Conservation (phyloP, 2,888 invertebrate genomes). For the Rutpela maculata region DNA sequence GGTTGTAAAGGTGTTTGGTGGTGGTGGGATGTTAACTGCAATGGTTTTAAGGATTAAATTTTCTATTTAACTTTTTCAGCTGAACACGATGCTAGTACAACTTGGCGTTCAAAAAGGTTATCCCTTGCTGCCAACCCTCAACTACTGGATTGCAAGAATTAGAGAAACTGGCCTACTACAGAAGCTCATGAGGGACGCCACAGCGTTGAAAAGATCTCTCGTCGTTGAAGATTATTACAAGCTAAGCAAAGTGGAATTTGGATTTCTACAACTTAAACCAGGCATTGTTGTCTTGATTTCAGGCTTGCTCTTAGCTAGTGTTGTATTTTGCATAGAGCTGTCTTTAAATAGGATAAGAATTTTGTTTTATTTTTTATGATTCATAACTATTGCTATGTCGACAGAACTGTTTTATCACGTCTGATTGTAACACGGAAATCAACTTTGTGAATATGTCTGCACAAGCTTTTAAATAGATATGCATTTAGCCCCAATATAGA, state of each 20-base stretch:
- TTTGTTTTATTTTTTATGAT: background rate
- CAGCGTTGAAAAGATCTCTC: background rate
- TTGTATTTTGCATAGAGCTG: background rate
- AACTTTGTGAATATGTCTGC: too few relatives aligned
- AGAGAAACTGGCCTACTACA: slow-evolving; percentile 29
- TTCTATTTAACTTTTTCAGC: background rate
- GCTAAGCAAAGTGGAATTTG: slow-evolving; percentile 1
- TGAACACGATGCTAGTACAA: background rate
- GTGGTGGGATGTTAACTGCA: too few relatives aligned
- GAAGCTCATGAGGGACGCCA: slow-evolving; percentile 18
- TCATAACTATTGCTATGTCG: too few relatives aligned
- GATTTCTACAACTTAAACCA: background rate
- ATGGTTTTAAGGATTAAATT: background rate
- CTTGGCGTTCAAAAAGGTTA: background rate
- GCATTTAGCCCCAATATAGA: too few relatives aligned
- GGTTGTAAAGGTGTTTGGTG: too few relatives aligned
- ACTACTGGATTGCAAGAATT: slow-evolving; percentile 34
- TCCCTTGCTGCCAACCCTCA: slow-evolving; percentile 26
- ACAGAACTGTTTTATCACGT: too few relatives aligned
- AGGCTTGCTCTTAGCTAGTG: background rate
- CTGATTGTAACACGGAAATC: too few relatives aligned
- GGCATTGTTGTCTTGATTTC: background rate
- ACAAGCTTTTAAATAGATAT: too few relatives aligned
- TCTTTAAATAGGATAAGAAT: background rate
- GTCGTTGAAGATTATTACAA: background rate